These are phyloP conservation scores for Illadopsis cleaveri DNA, from an alignment of 2,113 vertebrate species.

Conservation along the genomic window DNA sequence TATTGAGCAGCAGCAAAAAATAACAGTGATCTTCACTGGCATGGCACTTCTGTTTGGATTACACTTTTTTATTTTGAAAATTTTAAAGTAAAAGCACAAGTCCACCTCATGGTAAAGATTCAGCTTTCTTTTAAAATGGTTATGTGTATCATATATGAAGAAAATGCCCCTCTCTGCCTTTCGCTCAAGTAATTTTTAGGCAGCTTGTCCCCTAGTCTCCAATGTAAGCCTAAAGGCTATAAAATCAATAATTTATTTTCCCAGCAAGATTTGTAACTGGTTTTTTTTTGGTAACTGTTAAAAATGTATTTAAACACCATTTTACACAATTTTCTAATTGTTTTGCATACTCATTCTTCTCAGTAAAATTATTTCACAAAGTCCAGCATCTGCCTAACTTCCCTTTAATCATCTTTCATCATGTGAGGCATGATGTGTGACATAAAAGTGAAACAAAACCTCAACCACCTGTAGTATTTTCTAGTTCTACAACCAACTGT, in stretches of 20 bases:
- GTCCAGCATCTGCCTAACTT: neutral
- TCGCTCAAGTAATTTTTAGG: neutral
- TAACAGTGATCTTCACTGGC: neutral
- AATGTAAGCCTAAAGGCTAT: neutral
- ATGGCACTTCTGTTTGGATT: neutral
- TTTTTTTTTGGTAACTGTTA: neutral
- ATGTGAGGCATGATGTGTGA: too few relatives aligned
- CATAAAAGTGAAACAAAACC: neutral
- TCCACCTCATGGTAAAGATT: neutral
- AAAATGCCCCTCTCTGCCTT: rapidly evolving
- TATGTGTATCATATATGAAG: neutral
- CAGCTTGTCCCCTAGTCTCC: neutral
- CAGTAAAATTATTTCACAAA: neutral
- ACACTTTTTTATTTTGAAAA: neutral
- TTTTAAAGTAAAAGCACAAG: neutral
- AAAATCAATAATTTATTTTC: neutral
- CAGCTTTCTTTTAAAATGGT: neutral
- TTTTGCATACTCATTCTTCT: neutral
- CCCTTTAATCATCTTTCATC: neutral
- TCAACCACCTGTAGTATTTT: neutral
- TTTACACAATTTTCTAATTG: neutral
- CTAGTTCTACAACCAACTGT: neutral
- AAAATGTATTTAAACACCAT: neutral
- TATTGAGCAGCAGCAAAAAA: neutral
- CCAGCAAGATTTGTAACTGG: neutral